Base-by-base conservation (phyloP, 2,888 invertebrate species). In the Melitaea athalia region DNA sequence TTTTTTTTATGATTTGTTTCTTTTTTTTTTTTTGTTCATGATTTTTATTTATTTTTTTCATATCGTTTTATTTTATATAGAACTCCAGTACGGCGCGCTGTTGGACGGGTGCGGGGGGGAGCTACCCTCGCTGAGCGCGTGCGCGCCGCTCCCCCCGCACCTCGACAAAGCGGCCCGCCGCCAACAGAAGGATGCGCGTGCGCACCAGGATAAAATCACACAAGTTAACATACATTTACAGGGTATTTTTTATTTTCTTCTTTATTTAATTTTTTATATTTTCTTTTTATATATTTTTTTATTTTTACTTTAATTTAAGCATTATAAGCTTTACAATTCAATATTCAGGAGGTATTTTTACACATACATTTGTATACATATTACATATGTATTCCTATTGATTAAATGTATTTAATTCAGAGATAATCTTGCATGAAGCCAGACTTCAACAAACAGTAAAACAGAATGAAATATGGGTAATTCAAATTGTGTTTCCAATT, bases 181-280 rank as follows among this genome's bases (percentile, higher is more conserved):
- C 5, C 87, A 86, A 72, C 93, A 95, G 73, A 95, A 95, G 86
- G 90, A 95, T 79, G 94, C 95, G 79, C 95, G 95, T 75, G 95
- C 96, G 83, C 95, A 95, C 77, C 92, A 96, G 84, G 96, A 96
- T 85, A 95, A 95, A 91, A 89, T 96, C 79, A 95, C 95, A 79
- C 95, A 95, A 93, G 95, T 96, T 93, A 96, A 96, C 94, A 96
- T 96, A 81, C 97, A 97, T 90, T 94, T 96, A 80, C 96, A 96
- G 91, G 97, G 97, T 97, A 95, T 94, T 95, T 81, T 85, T 75
- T 80, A 79, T 79, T 82, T 76, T 79, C 76, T 78, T 77, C 47
- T 65, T 68, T 67, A 72, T 68, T 66, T n/a, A n/a, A n/a, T 67
- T 71, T 62, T 69, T 49, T 68, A 63, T 71, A 65, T 71, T n/a